Evolutionary conservation across 2,888 invertebrate species (phyloP), one percentile per base, ranked within the genome.

Genomic region (Xestoiulus laeticollis): DNA sequence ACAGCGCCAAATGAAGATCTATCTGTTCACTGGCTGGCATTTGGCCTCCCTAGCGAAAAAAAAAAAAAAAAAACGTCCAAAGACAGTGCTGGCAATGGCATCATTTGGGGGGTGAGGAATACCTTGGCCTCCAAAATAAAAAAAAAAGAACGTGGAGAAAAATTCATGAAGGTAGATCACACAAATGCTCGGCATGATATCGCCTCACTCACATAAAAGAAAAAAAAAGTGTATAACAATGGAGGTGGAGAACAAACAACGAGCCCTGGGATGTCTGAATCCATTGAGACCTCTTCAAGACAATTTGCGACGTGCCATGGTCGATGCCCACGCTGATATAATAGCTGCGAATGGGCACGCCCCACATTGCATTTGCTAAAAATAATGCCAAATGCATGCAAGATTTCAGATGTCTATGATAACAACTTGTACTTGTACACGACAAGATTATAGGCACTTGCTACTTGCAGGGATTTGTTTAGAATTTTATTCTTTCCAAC

Each of bases 1-100:
- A 86, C 86, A 86, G 86, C 53, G 30, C 53, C 59, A 86, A 86
- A 86, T 86, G 86, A 86, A 86, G 86, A 86, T 86, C 86, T 86
- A 86, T 86, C 48, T 59, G 86, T 86, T 86, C 59, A 26, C 30
- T 32, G 10, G 26, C 30, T 86, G 86, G 86, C 86, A 86, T 86
- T 86, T 86, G 86, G 48, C 86, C 86, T 86, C 32, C 12, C 59
- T 38, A 38, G 38, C 38, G 38, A 38, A 38, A 8, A 1, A 38
- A 38, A 38, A 38, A 38, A 38, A 38, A 38, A 38, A 38, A 38
- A 38, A 38, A 0, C 6, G 48, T 38, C 85, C 33, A 85, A 26
- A 22, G 38, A 22, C 44, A 14, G 10, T 84, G 33, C 43, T 84
- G 38, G 44, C 85, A 85, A 85, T 85, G 85, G 85, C 44, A 85